These are phyloP conservation scores for Centropus unirufus DNA, from an alignment of 2,113 vertebrate genomes.

Conservation along the genomic window DNA sequence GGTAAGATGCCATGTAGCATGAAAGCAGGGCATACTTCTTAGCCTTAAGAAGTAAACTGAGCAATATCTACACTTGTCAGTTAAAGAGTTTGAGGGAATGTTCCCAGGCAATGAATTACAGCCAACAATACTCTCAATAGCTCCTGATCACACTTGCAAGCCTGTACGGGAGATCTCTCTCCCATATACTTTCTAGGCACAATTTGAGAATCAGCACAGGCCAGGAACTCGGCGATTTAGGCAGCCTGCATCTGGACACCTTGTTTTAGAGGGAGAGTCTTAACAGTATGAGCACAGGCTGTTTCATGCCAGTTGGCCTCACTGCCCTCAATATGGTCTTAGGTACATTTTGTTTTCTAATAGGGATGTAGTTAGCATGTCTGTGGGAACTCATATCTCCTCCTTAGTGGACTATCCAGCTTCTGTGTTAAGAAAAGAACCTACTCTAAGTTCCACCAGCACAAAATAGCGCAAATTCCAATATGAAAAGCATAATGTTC, in stretches of 20 bases:
- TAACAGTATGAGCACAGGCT: background rate
- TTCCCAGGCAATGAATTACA: background rate
- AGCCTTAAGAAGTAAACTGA: background rate
- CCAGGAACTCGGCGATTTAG: background rate
- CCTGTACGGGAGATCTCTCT: background rate
- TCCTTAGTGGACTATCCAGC: constrained; percentile 8
- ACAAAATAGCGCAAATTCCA: background rate
- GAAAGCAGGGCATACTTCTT: background rate
- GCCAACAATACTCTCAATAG: background rate
- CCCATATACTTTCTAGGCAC: background rate
- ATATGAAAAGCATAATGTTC: background rate
- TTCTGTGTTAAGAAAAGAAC: constrained; percentile 47
- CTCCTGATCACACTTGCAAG: background rate
- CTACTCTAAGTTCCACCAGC: background rate
- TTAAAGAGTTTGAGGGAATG: background rate
- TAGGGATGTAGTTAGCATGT: constrained; percentile 34
- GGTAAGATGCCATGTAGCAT: background rate
- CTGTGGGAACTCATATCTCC: background rate
- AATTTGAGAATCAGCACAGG: background rate
- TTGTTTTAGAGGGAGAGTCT: background rate
- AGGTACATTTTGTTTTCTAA: constrained; percentile 19
- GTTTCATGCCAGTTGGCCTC: background rate
- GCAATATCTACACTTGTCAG: background rate
- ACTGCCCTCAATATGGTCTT: background rate
- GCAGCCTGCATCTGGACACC: background rate